Percentiles rank a stretch among this genome's conserved stretches.
These are phyloP conservation scores for Gonatopus flavifemur DNA, from an alignment of 1,140 invertebrate species.

Conservation along the genomic window DNA sequence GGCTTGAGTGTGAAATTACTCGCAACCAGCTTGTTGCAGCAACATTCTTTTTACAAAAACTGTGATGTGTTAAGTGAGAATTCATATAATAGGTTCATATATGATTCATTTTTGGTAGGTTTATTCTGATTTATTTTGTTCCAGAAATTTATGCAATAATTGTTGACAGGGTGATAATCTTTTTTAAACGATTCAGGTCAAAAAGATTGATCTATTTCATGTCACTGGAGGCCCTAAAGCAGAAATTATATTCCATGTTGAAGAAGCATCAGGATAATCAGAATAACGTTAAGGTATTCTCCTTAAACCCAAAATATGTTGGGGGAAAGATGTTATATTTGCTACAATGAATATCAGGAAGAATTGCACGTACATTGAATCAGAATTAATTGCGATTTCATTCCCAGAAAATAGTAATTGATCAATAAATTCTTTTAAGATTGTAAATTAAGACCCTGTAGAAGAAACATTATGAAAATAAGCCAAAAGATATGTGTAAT, in stretches of 20 bases:
- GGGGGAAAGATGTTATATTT: slow-evolving; percentile 75
- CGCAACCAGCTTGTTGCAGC: too few species aligned
- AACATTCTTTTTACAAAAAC: too few species aligned
- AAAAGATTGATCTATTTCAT: slow-evolving; percentile 57
- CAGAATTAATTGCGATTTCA: slow-evolving; percentile 61
- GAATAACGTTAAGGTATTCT: slow-evolving; percentile 74
- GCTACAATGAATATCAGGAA: slow-evolving; percentile 66
- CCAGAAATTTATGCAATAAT: slow-evolving; percentile 55
- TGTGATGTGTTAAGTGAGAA: too few species aligned
- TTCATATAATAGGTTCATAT: too few species aligned
- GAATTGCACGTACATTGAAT: too few species aligned
- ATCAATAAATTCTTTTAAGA: slow-evolving; percentile 68
- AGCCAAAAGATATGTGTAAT: slow-evolving; percentile 66
- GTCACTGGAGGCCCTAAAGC: slow-evolving; percentile 66
- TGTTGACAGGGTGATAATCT: slow-evolving; percentile 39
- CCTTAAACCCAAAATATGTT: slow-evolving; percentile 73
- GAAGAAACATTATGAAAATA: slow-evolving; percentile 64
- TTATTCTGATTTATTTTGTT: slow-evolving; percentile 64
- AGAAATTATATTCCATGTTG: slow-evolving; percentile 66
- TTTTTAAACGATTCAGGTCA: slow-evolving; percentile 62
- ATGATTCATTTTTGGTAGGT: too few species aligned
- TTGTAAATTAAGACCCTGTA: slow-evolving; percentile 69
- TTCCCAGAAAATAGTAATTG: slow-evolving; percentile 69
- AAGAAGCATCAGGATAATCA: slow-evolving; percentile 70
- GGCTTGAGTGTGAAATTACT: too few species aligned